Evolutionary conservation across 2,797 vertebrate species (phyloP), one percentile per base, ranked within the genome.

Genomic region (Calcarius lapponicus): DNA sequence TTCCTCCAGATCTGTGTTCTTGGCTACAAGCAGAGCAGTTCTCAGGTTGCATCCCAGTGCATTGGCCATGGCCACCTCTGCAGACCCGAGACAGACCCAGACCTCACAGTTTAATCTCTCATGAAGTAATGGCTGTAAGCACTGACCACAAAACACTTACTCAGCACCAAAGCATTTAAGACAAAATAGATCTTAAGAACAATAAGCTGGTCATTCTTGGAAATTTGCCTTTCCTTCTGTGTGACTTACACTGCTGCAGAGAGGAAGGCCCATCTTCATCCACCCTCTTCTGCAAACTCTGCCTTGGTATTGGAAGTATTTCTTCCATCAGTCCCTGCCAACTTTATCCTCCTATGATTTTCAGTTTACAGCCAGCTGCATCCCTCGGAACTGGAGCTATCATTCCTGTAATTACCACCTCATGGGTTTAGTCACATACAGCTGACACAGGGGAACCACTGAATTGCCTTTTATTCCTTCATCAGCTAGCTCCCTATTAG

Each of bases 381-480:
- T 83, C 92, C 43, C 78, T 80, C 7, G 2, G 72, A 93, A 78
- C 3, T 31, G 50, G 45, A 91, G 79, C 57, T 80, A 86, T 91
- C 40, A 1, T 65, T 88, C 70, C 60, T 36, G 24, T 83, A 84
- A 93, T 95, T 91, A 85, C 74, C 89, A 89, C 81, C 57, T 86
- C 57, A 11, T 20, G 38, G 79, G 61, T 65, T 95, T 92, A 73
- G 86, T 74, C 92, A 80, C 84, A 86, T 32, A 87, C 2, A 74
- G 87, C 69, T 88, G 89, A 86, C 76, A 73, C 50, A 89, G 86
- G 91, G 81, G 92, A 93, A 86, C 72, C 32, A 38, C 53, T 74
- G 69, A 94, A 93, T 86, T 93, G 84, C 91, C 89, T 94, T 94
- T 95, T 93, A 93, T 91, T 92, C 69, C 83, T 92, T 93, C 92